These are phyloP conservation scores for Dryoscopus gambensis DNA, from an alignment of 2,113 vertebrate genomes.

Conservation along the genomic window DNA sequence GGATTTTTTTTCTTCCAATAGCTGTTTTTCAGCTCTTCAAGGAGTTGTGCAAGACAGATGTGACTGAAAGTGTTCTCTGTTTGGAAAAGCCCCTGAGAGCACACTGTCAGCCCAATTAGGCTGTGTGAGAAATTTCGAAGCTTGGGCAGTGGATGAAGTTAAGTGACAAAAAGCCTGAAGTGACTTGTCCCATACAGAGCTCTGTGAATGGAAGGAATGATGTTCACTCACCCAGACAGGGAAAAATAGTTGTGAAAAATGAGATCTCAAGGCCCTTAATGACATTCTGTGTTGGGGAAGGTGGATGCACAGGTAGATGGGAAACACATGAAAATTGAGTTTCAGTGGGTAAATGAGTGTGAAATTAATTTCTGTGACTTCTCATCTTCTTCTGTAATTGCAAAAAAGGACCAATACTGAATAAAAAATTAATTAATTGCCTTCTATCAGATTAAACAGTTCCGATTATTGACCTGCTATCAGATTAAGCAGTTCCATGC, in stretches of 20 bases:
- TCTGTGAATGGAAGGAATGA: neutral
- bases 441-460: neutral
- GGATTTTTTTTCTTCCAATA: neutral
- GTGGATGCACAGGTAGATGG: neutral
- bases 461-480: neutral
- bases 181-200: neutral
- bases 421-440: neutral
- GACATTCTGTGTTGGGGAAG: accelerated
- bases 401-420: neutral
- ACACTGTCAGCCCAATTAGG: neutral
- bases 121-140: neutral
- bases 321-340: neutral
- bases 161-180: neutral
- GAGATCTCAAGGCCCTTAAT: neutral
- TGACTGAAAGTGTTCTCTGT: neutral
- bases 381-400: neutral
- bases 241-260: neutral
- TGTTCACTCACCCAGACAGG: neutral
- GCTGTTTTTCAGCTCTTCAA: neutral
- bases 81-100: neutral
- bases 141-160: neutral
- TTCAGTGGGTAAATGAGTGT: neutral
- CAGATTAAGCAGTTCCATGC: neutral
- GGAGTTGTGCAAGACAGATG: neutral
- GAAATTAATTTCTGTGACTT: neutral